These are phyloP conservation scores for Neoarius graeffei DNA, from an alignment of 2,113 vertebrate genomes.

Conservation along the genomic window DNA sequence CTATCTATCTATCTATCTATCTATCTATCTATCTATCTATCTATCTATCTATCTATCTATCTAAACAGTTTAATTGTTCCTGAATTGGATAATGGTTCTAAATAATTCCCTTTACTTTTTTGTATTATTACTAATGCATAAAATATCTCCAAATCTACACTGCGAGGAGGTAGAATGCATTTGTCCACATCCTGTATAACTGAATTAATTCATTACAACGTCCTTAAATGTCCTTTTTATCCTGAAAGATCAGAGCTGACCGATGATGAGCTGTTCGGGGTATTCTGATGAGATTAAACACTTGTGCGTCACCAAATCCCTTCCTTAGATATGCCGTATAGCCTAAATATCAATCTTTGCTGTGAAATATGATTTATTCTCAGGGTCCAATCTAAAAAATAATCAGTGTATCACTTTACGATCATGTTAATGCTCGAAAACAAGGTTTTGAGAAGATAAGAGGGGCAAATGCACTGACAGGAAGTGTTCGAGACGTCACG, in stretches of 20 bases:
- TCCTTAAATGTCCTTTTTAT: background rate
- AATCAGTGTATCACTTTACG: background rate
- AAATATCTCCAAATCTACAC: background rate
- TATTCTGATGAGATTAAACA: slow-evolving; percentile 38
- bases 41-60: background rate
- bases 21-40: too few relatives aligned
- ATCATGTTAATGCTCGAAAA: background rate
- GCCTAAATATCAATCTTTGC: background rate
- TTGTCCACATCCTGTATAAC: background rate
- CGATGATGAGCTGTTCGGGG: background rate
- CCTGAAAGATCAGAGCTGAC: background rate
- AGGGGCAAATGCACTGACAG: background rate
- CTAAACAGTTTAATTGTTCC: background rate
- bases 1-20: too few relatives aligned
- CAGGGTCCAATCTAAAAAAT: background rate
- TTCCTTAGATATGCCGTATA: background rate
- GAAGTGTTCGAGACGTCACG: background rate
- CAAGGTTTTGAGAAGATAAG: background rate
- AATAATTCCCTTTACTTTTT: background rate
- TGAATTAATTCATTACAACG: background rate
- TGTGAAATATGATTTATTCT: background rate
- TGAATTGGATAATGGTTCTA: background rate
- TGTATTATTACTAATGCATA: background rate
- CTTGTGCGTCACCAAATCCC: slow-evolving; percentile 9
- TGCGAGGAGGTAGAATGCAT: background rate